These are phyloP conservation scores for Lepidochrysops patricia DNA, from an alignment of 2,888 invertebrate genomes.

Conservation along the genomic window DNA sequence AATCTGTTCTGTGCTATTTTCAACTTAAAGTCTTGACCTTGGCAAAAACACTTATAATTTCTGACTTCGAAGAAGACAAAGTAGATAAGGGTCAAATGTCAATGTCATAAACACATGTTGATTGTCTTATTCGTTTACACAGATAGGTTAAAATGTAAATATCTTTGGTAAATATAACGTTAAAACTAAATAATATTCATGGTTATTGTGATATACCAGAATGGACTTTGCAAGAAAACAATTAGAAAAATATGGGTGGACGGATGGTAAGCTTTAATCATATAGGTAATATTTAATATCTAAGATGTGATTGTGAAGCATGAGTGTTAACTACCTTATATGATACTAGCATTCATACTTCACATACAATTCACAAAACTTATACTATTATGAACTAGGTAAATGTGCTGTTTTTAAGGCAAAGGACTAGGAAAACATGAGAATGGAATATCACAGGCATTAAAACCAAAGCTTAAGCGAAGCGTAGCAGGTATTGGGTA, in stretches of 20 bases:
- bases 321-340: too few relatives aligned
- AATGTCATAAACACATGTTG: not conserved
- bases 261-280: conserved; percentile 48
- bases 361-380: too few relatives aligned
- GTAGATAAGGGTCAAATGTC: not conserved
- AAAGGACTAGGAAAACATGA: conserved; percentile 89
- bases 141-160: not conserved
- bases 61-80: not conserved
- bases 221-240: conserved; percentile 84
- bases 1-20: too few relatives aligned
- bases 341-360: too few relatives aligned
- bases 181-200: too few relatives aligned
- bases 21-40: not conserved
- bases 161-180: too few relatives aligned
- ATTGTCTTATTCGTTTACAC: not conserved
- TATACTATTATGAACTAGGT: too few relatives aligned
- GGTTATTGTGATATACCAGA: too few relatives aligned
- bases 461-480: conserved; percentile 87
- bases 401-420: conserved; percentile 60
- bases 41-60: not conserved
- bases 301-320: too few relatives aligned
- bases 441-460: conserved; percentile 82
- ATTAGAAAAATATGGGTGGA: conserved; percentile 86
- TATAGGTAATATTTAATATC: too few relatives aligned
- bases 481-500: conserved; percentile 87